Evolutionary conservation across 2,888 invertebrate species (phyloP).

Genomic region (Trichacis sp.): DNA sequence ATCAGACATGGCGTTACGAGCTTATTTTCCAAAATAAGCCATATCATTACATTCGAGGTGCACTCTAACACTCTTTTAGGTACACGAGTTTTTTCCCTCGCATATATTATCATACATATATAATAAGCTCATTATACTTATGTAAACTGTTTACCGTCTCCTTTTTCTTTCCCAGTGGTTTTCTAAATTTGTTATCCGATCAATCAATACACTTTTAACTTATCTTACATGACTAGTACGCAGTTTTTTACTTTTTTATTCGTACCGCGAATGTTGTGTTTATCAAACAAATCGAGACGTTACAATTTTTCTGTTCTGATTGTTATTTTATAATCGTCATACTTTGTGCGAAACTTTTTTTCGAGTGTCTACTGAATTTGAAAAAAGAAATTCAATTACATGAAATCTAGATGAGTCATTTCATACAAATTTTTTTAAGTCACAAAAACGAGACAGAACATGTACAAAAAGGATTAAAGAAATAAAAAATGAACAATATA

Average conservation of each 20-base stretch:
- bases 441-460: no score
- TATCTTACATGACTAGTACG: conserved; percentile 62
- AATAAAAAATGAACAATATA: no score
- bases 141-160: conserved; percentile 52
- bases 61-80: conserved; percentile 54
- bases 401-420: no score
- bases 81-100: conserved; percentile 60
- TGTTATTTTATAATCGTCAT: no score
- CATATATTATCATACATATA: conserved; percentile 57
- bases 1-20: conserved; percentile 33
- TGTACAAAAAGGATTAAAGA: no score
- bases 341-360: no score
- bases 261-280: conserved; percentile 15
- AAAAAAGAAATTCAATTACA: no score
- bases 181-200: no score
- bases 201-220: conserved; percentile 49
- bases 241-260: conserved; percentile 20
- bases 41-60: conserved; percentile 63
- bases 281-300: no score
- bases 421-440: no score
- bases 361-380: no score
- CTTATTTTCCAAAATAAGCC: conserved; percentile 55
- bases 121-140: conserved; percentile 68
- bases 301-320: not conserved
- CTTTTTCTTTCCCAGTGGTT: no score